Evolutionary conservation across 2,113 vertebrate genomes (phyloP), one percentile per base, ranked within the genome.

Genomic region (Pogona vitticeps): DNA sequence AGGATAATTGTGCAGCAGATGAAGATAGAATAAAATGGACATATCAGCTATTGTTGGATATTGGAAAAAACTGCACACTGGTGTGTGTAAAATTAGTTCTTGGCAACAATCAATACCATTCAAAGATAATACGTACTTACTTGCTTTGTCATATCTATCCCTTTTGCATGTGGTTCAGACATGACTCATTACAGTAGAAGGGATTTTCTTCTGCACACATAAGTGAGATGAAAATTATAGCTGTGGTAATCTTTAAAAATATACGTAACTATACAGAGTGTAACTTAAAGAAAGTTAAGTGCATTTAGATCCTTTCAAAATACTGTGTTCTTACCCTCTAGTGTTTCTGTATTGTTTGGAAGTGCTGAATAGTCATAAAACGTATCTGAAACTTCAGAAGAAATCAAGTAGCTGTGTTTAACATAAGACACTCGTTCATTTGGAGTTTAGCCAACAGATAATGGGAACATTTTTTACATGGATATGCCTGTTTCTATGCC

Each of bases 1-100:
- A 83, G 85, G 31, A 80, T 90, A 63, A 23, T 88, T 88, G n/a
- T 73, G 88, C 78, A 86, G 78, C 87, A 86, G 65, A 77, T 56
- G 38, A 70, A 84, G 58, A 70, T 77, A 82, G 75, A 86, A 67
- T 84, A 33, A 61, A 56, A 88, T 76, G 82, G 90, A 52, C 2
- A 0, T 10, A n/a, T 33, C 23, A 86, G 72, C 23, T 88, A 80
- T 90, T 90, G 52, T 90, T 93, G 75, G 9, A 90, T 46, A 42
- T 83, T 56, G 0, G 63, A 79, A 63, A 61, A 2, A 72, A 9
- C 61, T 76, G 21, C 67, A 2, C 23, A 13, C 5, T n/a, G n/a
- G 21, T 67, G 28, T 20, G 14, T 68, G 70, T 15, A 61, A 80
- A 38, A 26, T 6, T 59, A 23, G 21, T 42, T 78, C 15, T 65